Evolutionary conservation across 2,888 invertebrate species (phyloP).

Genomic region (Tribolium freemani): DNA sequence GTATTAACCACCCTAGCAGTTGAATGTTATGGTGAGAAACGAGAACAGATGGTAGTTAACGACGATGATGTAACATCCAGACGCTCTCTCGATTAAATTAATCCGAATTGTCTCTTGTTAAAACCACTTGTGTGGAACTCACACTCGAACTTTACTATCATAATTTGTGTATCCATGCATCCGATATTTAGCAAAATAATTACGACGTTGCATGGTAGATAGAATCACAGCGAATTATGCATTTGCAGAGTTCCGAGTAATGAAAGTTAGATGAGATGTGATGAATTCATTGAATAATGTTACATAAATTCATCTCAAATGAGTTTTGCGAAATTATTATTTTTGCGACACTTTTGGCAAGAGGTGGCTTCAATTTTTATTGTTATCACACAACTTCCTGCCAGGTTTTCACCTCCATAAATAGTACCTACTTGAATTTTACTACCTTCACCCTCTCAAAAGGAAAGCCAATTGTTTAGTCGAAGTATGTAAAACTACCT

Average conservation of each 20-base stretch:
- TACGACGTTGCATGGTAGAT: not conserved
- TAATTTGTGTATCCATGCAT: no score
- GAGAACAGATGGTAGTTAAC: slow-evolving; percentile 30
- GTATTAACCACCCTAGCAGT: not conserved
- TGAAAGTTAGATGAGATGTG: not conserved
- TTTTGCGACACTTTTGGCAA: not conserved
- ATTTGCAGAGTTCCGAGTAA: not conserved
- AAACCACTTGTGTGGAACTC: slow-evolving; percentile 35
- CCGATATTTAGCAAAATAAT: no score
- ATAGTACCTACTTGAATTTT: not conserved
- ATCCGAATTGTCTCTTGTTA: slow-evolving; percentile 41
- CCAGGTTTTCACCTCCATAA: not conserved
- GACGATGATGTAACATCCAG: slow-evolving; percentile 29
- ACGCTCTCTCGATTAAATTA: slow-evolving; percentile 35
- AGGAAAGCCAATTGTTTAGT: not conserved
- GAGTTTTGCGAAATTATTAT: not conserved
- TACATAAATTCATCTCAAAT: not conserved
- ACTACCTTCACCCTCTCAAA: not conserved
- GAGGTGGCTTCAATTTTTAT: slow-evolving; percentile 73
- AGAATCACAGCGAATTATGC: not conserved
- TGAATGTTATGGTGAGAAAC: not conserved
- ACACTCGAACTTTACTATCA: not conserved
- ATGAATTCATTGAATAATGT: not conserved
- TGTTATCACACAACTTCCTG: slow-evolving; percentile 70
- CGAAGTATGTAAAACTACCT: not conserved